Evolutionary conservation across 1,140 invertebrate genomes (phyloP), one percentile per base, ranked within the genome.

Genomic region (Contarinia nasturtii): DNA sequence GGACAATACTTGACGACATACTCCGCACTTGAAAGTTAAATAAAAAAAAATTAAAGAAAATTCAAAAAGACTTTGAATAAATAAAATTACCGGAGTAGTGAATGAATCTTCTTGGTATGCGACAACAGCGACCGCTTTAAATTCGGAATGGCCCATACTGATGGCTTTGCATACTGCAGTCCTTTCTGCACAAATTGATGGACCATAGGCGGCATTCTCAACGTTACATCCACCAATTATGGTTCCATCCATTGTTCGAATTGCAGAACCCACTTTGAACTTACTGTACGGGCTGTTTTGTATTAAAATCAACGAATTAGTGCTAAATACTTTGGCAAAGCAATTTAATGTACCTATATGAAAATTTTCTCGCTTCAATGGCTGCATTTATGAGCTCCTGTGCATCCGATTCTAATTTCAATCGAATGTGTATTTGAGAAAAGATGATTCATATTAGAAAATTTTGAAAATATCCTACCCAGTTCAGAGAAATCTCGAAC

Each of bases 161-260:
- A 98, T 75, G 0, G 93, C 93, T 58, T 84, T 87, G 0, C 73
- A 70, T 2, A 94, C 64, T 1, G 91, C 93, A 0, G 80, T 77
- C 20, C 88, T 72, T 63, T 98, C 95, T 0, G 95, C 95, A 67
- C 95, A 98, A 48, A 89, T 78, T 1, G 74, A 66, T 1, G 82
- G 75, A 0, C 81, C 72, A 56, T 80, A 86, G 0, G 86, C 77
- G 0, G 76, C 75, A 66, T 90, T 98, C 66, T 99, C 95, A 20
- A 98, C 55, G 61, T 98, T 98, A 60, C 87, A 94, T 5, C 76
- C 76, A 12, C 68, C 70, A 45, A 71, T 75, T 7, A 82, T 67
- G 2, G 70, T 67, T 1, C 78, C 86, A 51, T 82, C 74, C 27
- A 71, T 66, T 44, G 79, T 78, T 22, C 86, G 67, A 5, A 97